A percentile compares a stretch with the other conserved stretches of the same genome.
Evolutionary conservation across 2,888 invertebrate genomes (phyloP).

Genomic region (Lasioglossum marginatum): DNA sequence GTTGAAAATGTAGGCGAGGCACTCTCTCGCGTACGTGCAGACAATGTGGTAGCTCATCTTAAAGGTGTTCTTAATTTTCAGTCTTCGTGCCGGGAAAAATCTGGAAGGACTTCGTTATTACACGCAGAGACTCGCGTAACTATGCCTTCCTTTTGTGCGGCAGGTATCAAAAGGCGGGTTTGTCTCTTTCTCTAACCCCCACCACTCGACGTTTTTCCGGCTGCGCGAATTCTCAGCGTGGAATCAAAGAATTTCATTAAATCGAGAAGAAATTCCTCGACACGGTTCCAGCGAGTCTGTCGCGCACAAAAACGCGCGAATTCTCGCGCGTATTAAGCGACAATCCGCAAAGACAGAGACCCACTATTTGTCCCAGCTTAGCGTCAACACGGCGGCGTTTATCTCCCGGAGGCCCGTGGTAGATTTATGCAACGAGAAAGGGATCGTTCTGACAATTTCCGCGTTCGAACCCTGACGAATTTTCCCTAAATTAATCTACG

Average conservation of each 20-base stretch:
- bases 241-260: constrained; percentile 34
- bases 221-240: background rate
- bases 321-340: background rate
- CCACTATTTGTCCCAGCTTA: background rate
- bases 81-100: constrained; percentile 15
- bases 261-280: constrained; percentile 21
- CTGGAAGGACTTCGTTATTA: constrained; percentile 29
- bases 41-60: constrained; percentile 1
- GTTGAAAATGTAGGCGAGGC: background rate
- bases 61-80: constrained; percentile 33
- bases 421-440: background rate
- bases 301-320: background rate
- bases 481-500: too few species aligned
- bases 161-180: constrained; percentile 6
- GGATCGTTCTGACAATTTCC: background rate
- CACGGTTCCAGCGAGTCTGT: background rate
- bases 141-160: constrained; percentile 11
- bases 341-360: background rate
- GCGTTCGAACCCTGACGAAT: background rate
- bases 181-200: background rate
- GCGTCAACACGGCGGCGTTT: background rate
- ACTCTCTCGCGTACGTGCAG: background rate
- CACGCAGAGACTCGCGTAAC: constrained; percentile 22
- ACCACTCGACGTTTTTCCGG: background rate
- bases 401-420: background rate